phyloP scores from a whole-genome alignment of 2,888 invertebrate genomes.

The Cerceris ruficornis region DNA sequence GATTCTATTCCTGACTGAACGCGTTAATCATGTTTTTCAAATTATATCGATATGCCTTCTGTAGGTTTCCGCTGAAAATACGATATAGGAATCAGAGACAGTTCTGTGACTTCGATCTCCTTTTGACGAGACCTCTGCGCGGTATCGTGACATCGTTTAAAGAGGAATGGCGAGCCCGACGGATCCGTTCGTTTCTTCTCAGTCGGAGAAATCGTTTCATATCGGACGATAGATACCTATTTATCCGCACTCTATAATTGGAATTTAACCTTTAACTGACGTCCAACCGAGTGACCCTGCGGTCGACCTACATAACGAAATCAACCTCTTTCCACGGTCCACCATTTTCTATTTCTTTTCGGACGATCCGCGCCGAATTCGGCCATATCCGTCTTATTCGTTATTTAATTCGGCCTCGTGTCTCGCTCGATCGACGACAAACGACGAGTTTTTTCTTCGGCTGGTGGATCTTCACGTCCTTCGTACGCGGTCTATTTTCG shows the following conservation, averaged over 20 bases:
- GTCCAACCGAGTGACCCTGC: conserved; percentile 67
- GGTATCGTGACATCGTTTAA: background rate
- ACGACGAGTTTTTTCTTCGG: conserved; percentile 28
- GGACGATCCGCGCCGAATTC: conserved; percentile 15
- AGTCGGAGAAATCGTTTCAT: conserved; percentile 33
- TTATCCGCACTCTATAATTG: conserved; percentile 74
- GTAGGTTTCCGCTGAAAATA: background rate
- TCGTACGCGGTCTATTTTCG: conserved; percentile 23
- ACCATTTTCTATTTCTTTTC: conserved; percentile 27
- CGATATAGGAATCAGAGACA: background rate
- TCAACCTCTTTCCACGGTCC: conserved; percentile 46
- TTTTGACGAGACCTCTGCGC: background rate
- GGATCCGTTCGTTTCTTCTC: background rate
- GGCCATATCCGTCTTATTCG: conserved; percentile 31
- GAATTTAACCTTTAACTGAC: conserved; percentile 73
- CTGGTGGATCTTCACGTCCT: background rate
- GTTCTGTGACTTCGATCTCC: conserved; percentile 3
- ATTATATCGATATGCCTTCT: background rate
- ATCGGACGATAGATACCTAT: conserved; percentile 56
- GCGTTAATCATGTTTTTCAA: background rate
- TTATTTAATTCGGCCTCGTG: conserved; percentile 47
- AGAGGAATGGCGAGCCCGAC: conserved; percentile 8
- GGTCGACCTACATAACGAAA: conserved; percentile 68
- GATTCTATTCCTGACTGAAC: background rate
- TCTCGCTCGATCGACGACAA: conserved; percentile 7